These are phyloP conservation scores for Gouania willdenowi DNA, from an alignment of 2,797 vertebrate genomes.

Conservation along the genomic window DNA sequence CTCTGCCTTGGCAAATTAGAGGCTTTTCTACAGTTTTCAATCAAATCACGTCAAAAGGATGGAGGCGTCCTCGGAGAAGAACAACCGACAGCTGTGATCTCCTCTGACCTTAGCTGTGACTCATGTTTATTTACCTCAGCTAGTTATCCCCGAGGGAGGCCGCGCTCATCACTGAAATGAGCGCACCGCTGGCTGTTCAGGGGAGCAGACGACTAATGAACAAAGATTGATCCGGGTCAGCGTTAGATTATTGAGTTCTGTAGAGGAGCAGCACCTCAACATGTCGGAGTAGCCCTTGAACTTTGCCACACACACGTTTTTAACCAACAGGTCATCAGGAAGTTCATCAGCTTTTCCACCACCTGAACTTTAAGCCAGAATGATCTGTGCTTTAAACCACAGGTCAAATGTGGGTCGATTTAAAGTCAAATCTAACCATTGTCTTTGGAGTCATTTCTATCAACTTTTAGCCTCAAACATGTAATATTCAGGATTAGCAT, in stretches of 20 bases:
- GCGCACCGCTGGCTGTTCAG: conserved; percentile 20
- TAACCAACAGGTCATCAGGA: too few species aligned
- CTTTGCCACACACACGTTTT: conserved; percentile 46
- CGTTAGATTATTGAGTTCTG: conserved; percentile 31
- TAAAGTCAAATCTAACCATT: too few species aligned
- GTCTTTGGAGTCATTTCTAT: too few species aligned
- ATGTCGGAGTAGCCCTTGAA: conserved; percentile 29
- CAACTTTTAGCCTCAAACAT: too few species aligned
- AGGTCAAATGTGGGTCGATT: too few species aligned
- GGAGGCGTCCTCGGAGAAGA: conserved; percentile 24
- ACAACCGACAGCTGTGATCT: conserved; percentile 36
- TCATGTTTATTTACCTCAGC: conserved; percentile 55
- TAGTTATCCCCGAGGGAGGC: conserved; percentile 22
- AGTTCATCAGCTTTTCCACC: too few species aligned
- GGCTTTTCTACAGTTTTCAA: conserved; percentile 13
- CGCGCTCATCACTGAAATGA: conserved; percentile 42
- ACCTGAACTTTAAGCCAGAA: too few species aligned
- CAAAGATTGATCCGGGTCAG: conserved; percentile 57
- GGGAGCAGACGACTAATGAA: conserved; percentile 44
- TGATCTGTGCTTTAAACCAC: too few species aligned
- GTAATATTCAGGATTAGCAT: too few species aligned
- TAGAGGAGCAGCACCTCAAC: conserved; percentile 13
- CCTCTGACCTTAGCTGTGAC: conserved; percentile 50
- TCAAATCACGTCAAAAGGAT: conserved; percentile 26
- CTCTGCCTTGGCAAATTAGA: conserved; percentile 7